Conservation (phyloP, 2,888 invertebrate genomes). For the Hirtodrosophila confusa region DNA sequence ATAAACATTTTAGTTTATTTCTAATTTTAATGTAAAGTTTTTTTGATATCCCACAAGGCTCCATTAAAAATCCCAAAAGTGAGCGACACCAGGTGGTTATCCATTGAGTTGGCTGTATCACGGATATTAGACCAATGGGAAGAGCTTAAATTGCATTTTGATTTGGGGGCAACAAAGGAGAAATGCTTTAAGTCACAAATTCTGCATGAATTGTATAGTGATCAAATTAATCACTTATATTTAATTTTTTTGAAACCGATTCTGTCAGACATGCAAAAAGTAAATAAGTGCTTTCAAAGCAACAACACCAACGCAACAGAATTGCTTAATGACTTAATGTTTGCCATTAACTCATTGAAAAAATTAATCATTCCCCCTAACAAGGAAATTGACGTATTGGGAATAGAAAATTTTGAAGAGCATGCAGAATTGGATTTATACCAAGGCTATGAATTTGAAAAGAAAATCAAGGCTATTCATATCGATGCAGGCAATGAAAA, state of each 20-base stretch:
- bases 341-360: constrained; percentile 20
- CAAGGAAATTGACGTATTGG: constrained; percentile 9
- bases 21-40: not conserved
- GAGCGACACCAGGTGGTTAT: constrained; percentile 11
- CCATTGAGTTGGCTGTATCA: constrained; percentile 5
- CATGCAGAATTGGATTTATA: constrained; percentile 3
- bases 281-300: constrained; percentile 14
- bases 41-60: constrained; percentile 1
- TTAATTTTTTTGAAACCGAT: constrained; percentile 13
- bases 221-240: constrained; percentile 4
- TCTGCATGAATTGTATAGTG: not conserved
- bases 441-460: constrained; percentile 19
- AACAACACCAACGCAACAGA: constrained; percentile 3
- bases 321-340: constrained; percentile 9
- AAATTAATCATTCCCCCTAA: constrained; percentile 2
- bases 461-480: constrained; percentile 4
- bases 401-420: constrained; percentile 12
- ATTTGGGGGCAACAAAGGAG: not conserved
- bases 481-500: not conserved
- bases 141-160: constrained; percentile 9
- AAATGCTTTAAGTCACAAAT: constrained; percentile 8
- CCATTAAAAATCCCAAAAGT: constrained; percentile 10
- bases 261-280: constrained; percentile 10
- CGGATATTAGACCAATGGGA: constrained; percentile 8
- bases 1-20: not conserved